Conservation (phyloP, 1,140 invertebrate species). For the Drosophila kepulauana region DNA sequence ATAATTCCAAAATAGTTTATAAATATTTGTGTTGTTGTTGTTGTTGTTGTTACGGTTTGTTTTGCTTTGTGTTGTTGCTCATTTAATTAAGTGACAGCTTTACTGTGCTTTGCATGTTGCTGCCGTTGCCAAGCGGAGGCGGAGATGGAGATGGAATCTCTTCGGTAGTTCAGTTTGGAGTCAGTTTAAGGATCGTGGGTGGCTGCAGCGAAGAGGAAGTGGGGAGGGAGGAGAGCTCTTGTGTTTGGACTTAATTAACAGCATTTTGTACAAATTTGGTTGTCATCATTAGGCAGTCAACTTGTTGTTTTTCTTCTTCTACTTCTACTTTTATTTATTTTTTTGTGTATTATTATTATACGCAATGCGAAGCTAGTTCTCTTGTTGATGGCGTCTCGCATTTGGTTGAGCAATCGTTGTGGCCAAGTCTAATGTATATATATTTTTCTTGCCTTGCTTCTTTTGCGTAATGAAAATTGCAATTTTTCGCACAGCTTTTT, state of each 20-base stretch:
- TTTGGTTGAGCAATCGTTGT: conserved; percentile 28
- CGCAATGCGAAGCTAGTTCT: conserved; percentile 3
- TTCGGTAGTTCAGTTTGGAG: not conserved
- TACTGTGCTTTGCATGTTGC: conserved; percentile 6
- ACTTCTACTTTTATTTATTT: not conserved
- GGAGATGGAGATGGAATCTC: not conserved
- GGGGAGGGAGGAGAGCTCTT: not conserved
- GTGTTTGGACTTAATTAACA: conserved; percentile 57
- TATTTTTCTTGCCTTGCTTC: conserved; percentile 5
- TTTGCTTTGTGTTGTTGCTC: conserved; percentile 25
- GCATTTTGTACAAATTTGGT: conserved; percentile 52
- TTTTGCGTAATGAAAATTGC: conserved; percentile 54
- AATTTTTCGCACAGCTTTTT: conserved; percentile 26
- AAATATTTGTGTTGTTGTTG: conserved; percentile 50
- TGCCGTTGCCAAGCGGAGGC: conserved; percentile 11
- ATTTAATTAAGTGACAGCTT: conserved; percentile 57
- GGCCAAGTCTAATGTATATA: not conserved
- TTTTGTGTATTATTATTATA: not conserved
- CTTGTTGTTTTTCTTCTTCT: not conserved
- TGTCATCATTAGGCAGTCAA: conserved; percentile 53
- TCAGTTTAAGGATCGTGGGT: conserved; percentile 65
- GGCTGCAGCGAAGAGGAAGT: not conserved
- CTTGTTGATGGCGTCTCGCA: conserved; percentile 4
- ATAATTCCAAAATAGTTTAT: conserved; percentile 32
- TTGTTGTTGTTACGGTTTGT: conserved; percentile 7